A percentile compares a stretch with the other conserved stretches of the same genome.
Evolutionary conservation across 2,888 invertebrate species (phyloP).

Genomic region (Coelogynopora nodosa): DNA sequence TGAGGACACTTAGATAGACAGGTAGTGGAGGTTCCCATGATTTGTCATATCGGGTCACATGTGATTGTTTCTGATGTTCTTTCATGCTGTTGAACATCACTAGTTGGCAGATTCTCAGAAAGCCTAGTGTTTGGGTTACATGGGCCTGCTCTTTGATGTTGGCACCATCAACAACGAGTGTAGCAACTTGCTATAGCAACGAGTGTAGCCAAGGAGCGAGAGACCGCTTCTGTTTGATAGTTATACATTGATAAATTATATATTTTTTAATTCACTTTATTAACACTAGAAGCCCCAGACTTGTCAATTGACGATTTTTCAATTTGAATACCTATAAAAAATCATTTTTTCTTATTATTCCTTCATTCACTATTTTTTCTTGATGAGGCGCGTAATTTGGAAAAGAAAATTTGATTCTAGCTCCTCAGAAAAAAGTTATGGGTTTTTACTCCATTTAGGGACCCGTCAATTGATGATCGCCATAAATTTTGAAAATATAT

Average conservation of each 20-base stretch:
- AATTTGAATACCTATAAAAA: not conserved
- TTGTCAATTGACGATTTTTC: not conserved
- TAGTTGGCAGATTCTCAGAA: slow-evolving; percentile 44
- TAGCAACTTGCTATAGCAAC: too few species aligned
- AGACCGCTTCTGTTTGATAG: slow-evolving; percentile 23
- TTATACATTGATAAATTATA: too few species aligned
- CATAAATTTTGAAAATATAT: not conserved
- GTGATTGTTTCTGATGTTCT: slow-evolving; percentile 32
- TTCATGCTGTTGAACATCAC: slow-evolving; percentile 42
- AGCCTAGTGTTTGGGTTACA: slow-evolving; percentile 34
- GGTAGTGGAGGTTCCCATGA: slow-evolving; percentile 47
- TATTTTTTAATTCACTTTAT: too few species aligned
- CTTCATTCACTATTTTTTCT: not conserved
- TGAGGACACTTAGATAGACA: slow-evolving; percentile 45
- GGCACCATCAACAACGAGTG: slow-evolving; percentile 26
- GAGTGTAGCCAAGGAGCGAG: slow-evolving; percentile 25
- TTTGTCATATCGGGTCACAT: slow-evolving; percentile 6
- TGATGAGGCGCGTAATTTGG: not conserved
- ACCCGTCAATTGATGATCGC: not conserved
- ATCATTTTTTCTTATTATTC: not conserved
- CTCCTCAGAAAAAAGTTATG: not conserved
- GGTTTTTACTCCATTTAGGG: not conserved
- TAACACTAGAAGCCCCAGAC: not conserved
- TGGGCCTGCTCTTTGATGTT: slow-evolving; percentile 12
- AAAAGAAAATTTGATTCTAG: not conserved